Evolutionary conservation across 2,888 invertebrate species (phyloP).

Genomic region (Parnassius mnemosyne): DNA sequence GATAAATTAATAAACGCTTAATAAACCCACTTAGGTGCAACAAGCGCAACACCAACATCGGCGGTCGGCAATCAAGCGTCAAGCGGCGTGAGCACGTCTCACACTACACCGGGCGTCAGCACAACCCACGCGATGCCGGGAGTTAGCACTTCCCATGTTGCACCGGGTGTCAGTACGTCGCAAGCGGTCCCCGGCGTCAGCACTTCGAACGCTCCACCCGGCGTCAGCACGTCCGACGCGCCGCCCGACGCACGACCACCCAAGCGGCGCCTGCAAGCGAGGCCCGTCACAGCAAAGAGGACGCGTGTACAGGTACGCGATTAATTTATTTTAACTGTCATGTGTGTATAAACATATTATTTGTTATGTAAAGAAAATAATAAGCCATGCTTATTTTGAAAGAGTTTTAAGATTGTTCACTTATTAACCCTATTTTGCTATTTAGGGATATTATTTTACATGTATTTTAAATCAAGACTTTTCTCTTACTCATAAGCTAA

Average conservation of each 20-base stretch:
- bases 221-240: slow-evolving; percentile 54
- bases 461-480: too few species aligned
- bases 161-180: slow-evolving; percentile 42
- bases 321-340: neutral
- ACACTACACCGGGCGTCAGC: slow-evolving; percentile 44
- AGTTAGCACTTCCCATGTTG: slow-evolving; percentile 48
- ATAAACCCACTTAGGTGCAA: slow-evolving; percentile 30
- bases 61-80: slow-evolving; percentile 46
- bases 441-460: too few species aligned
- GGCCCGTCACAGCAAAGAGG: slow-evolving; percentile 74
- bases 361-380: too few species aligned
- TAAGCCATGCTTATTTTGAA: too few species aligned
- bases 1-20: too few species aligned
- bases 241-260: slow-evolving; percentile 62
- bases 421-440: too few species aligned
- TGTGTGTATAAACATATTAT: too few species aligned
- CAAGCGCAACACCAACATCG: slow-evolving; percentile 42
- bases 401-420: too few species aligned
- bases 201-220: slow-evolving; percentile 47
- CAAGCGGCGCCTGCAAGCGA: slow-evolving; percentile 64
- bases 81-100: slow-evolving; percentile 43
- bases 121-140: slow-evolving; percentile 42
- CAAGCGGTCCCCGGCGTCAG: slow-evolving; percentile 40
- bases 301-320: slow-evolving; percentile 74
- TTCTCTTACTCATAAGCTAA: too few species aligned